Conservation (phyloP, 2,113 vertebrate species). For the Xiphophorus couchianus region DNA sequence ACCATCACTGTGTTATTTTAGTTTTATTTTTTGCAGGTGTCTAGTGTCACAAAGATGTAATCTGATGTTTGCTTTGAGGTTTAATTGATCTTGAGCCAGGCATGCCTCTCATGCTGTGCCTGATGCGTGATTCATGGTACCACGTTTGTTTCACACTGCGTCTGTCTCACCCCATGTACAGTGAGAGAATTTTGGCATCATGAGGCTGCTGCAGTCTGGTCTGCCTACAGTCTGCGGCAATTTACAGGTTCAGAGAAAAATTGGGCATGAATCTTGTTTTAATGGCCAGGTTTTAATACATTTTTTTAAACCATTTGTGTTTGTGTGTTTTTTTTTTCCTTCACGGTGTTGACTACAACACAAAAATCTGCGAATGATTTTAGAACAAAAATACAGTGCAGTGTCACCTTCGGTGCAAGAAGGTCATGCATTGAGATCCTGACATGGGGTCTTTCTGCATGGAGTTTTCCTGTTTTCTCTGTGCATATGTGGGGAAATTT, state of each 20-base stretch:
- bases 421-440: no score
- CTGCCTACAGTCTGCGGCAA: background rate
- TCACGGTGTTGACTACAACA: no score
- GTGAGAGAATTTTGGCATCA: background rate
- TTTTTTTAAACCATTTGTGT: background rate
- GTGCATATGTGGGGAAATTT: background rate
- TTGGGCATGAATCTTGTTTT: no score
- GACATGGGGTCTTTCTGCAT: no score
- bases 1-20: background rate
- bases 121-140: background rate
- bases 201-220: background rate
- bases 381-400: no score
- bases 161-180: background rate
- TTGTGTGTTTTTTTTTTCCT: no score
- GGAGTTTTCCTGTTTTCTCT: no score
- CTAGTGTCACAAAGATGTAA: background rate
- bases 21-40: background rate
- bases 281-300: background rate
- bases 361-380: no score
- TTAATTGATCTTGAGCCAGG: background rate
- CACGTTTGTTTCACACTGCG: background rate
- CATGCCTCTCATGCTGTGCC: background rate
- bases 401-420: no score
- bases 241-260: background rate
- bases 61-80: background rate